Evolutionary conservation across 2,113 vertebrate species (phyloP).

Genomic region (Muntiacus reevesi): DNA sequence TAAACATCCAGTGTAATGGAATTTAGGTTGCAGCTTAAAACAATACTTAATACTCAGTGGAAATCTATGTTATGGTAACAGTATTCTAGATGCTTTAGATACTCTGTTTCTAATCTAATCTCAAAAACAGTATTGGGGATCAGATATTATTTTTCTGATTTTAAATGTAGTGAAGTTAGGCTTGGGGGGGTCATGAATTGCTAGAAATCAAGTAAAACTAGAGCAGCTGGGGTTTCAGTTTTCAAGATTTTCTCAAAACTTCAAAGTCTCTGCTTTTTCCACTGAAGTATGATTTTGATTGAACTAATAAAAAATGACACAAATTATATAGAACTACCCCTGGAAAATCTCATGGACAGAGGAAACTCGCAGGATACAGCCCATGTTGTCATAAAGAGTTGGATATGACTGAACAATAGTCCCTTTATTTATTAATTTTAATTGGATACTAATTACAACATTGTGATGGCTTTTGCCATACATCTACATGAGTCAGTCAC

Average conservation of each 20-base stretch:
- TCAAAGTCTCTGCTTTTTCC: background rate
- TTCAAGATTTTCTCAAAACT: background rate
- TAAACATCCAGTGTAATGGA: background rate
- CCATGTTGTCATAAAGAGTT: background rate
- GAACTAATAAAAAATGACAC: slow-evolving; percentile 21
- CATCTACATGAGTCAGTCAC: background rate
- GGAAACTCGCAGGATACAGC: background rate
- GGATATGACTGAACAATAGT: background rate
- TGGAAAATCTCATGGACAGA: background rate
- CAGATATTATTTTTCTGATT: background rate
- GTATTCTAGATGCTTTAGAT: background rate
- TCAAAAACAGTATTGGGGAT: background rate
- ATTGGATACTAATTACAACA: background rate
- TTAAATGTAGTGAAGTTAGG: background rate
- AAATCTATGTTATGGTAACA: background rate
- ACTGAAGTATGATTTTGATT: background rate
- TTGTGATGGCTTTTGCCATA: background rate
- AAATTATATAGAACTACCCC: background rate
- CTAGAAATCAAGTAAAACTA: background rate
- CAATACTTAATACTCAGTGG: background rate
- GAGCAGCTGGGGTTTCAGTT: background rate
- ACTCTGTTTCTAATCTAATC: background rate
- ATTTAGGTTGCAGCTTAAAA: background rate
- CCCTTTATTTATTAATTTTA: background rate
- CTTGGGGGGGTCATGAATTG: background rate